These are phyloP conservation scores for Brachylomia viminalis DNA, from an alignment of 2,888 invertebrate species.

Conservation along the genomic window DNA sequence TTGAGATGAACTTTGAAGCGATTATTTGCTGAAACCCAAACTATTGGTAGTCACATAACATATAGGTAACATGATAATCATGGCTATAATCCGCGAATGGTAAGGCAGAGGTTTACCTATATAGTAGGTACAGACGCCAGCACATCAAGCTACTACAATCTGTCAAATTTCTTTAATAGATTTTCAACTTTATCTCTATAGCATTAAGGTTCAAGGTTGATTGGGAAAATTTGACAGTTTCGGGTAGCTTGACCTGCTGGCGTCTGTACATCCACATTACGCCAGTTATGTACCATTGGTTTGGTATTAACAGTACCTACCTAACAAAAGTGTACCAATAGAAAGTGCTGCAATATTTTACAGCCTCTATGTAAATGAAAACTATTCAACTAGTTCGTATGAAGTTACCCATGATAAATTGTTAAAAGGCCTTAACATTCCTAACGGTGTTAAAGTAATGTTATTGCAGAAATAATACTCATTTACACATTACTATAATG, in stretches of 20 bases:
- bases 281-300: neutral
- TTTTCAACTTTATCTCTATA: too few relatives aligned
- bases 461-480: conserved; percentile 45
- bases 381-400: conserved; percentile 6
- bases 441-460: conserved; percentile 20
- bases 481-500: conserved; percentile 59
- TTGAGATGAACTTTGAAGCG: too few relatives aligned
- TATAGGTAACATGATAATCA: neutral
- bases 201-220: too few relatives aligned
- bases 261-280: neutral
- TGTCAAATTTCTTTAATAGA: too few relatives aligned
- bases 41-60: neutral
- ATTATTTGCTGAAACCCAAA: neutral
- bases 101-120: too few relatives aligned
- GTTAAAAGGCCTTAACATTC: conserved; percentile 34
- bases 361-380: neutral
- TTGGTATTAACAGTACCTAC: neutral
- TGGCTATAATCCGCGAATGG: neutral
- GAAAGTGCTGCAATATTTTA: neutral
- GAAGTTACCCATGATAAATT: conserved; percentile 20
- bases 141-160: too few relatives aligned
- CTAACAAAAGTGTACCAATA: neutral
- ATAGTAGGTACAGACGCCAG: too few relatives aligned
- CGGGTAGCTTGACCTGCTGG: too few relatives aligned
- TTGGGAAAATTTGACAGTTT: too few relatives aligned